Base-by-base conservation (phyloP, 2,113 vertebrate genomes). In the Trematomus loennbergii region DNA sequence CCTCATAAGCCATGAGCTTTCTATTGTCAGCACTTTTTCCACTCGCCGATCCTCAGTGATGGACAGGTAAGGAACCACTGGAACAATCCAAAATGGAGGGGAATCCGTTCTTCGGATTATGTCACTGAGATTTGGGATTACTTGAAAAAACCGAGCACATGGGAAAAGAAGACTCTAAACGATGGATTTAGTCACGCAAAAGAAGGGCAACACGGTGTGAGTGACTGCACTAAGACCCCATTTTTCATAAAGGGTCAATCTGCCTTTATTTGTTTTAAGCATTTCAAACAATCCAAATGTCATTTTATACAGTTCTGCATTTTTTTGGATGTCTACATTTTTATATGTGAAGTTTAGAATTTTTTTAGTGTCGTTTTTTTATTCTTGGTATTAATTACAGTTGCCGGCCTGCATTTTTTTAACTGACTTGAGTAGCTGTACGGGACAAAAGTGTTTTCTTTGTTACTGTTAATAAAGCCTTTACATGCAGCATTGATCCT, bases 1-100 rank as follows among this genome's bases (percentile, higher is more conserved):
- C 96, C 83, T 97, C 96, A 2, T 91, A 88, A 92, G 58, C 57
- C 64, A 2, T 60, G 59, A 79, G 59, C 46, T 55, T 82, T 74
- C 11, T 68, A 49, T 78, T 76, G 68, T 36, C 61, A 29, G 72
- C 53, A 61, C 73, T 85, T 87, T 83, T 69, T 82, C 43, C 5
- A 36, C 63, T 57, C 62, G 9, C 72, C 57, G 81, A 46, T 48
- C 73, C 22, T 69, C 64, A 9, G 63, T 58, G 73, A 64, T 1
- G 71, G 72, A 79, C 73, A 13, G 55, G 64, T 43, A 16, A 65
- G 22, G n/a, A 82, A 71, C 43, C 88, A 79, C 80, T 87, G 80
- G 69, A 76, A 69, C 68, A 70, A 78, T 75, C 45, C 8, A 7
- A 78, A 54, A 16, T 17, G n/a, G 25, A 77, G 18, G 17, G 12